A percentile compares a stretch with the other conserved stretches of the same genome.
phyloP scores from a whole-genome alignment of 1,140 invertebrate species.

The Orius insidiosus region DNA sequence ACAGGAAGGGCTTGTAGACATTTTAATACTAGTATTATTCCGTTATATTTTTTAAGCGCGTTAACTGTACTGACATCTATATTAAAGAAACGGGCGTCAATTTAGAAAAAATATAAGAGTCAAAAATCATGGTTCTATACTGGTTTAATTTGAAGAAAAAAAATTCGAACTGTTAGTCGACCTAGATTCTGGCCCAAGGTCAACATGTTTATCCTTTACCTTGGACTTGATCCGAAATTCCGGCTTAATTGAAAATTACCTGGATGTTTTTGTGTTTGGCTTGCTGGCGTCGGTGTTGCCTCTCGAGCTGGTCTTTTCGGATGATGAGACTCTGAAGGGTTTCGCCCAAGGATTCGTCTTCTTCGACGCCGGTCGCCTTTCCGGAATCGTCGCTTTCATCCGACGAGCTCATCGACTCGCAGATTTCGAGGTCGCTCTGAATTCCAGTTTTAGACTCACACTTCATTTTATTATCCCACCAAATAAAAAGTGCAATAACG shows the following conservation, averaged over 20 bases:
- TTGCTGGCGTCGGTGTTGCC: slow-evolving; percentile 51
- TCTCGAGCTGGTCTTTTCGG: slow-evolving; percentile 61
- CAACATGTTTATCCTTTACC: too few species aligned
- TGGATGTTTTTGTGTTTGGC: background rate
- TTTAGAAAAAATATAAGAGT: too few species aligned
- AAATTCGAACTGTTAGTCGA: too few species aligned
- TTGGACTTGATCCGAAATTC: too few species aligned
- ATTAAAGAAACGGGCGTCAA: too few species aligned
- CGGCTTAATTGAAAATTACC: background rate
- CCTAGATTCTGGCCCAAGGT: too few species aligned
- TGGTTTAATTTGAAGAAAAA: too few species aligned
- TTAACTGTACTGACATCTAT: too few species aligned
- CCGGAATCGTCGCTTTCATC: slow-evolving; percentile 18
- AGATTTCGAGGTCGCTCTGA: slow-evolving; percentile 19
- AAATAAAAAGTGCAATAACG: slow-evolving; percentile 1
- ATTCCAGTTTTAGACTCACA: slow-evolving; percentile 1
- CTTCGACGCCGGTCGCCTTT: slow-evolving; percentile 17
- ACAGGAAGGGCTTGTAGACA: too few species aligned
- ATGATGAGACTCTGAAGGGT: slow-evolving; percentile 42
- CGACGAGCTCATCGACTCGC: slow-evolving; percentile 12
- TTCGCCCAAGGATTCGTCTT: slow-evolving; percentile 23
- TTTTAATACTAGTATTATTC: too few species aligned
- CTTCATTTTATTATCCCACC: background rate
- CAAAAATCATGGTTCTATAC: too few species aligned
- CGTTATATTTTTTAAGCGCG: too few species aligned